Evolutionary conservation across 2,113 vertebrate species (phyloP), one percentile per base, ranked within the genome.

Genomic region (Embiotoca jacksoni): DNA sequence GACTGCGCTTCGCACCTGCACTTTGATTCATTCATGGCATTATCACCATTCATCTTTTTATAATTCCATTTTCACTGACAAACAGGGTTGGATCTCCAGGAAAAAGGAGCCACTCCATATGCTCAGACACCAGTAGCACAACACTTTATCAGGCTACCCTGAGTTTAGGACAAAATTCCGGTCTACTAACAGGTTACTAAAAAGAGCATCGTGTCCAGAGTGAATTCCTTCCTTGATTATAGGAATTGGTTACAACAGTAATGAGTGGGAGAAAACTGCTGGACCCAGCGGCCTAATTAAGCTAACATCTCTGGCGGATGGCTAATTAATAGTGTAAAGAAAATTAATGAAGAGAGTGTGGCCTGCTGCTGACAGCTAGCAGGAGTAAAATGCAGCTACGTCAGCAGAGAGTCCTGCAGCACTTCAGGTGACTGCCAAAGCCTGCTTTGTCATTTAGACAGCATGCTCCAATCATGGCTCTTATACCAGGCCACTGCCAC

Each of bases 251-350:
- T 83, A 86, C 85, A 84, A 90, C 78, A 64, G 57, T 89, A 90
- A 92, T 87, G 81, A 89, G 80, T 85, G 79, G 46, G 47, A 81
- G 81, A 80, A 81, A 90, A 82, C 58, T 72, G 10, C 47, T 67
- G 78, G 80, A 81, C 89, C 88, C 89, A 52, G 79, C 6, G 61
- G 92, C 81, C 82, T 92, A 87, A 93, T 93, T 92, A 93, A 90
- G 84, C 75, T 75, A 73, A 66, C 54, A 74, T 86, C 91, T 90
- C 75, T 61, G 32, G 81, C 32, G 78, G 83, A 72, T 68, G 72
- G 83, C 83, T 91, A 90, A 94, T 94, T 93, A 93, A 94, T 91
- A 84, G 81, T 52, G 78, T 67, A 78, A 73, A 78, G 81, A 66
- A 91, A 90, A 92, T 88, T 82, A 89, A 91, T 88, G 86, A 86